A percentile compares a stretch with the other conserved stretches of the same genome.
Evolutionary conservation across 2,888 invertebrate genomes (phyloP).

Genomic region (Archaeoteleia sp.): DNA sequence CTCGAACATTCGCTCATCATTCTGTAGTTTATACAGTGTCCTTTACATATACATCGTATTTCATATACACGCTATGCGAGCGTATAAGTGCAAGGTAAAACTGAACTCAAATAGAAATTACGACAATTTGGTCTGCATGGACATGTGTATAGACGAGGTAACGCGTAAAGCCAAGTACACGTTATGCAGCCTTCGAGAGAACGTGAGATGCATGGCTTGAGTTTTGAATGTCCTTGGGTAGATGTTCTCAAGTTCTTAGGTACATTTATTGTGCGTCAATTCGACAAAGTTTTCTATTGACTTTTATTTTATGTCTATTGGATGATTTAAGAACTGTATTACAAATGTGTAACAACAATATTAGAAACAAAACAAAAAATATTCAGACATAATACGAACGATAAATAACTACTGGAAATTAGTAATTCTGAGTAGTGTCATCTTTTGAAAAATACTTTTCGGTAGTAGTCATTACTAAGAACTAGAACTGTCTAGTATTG

Average conservation of each 20-base stretch:
- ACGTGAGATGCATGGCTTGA: slow-evolving; percentile 54
- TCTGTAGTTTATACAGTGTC: slow-evolving; percentile 43
- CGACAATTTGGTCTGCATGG: slow-evolving; percentile 60
- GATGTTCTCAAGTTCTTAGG: not conserved
- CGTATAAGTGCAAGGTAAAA: slow-evolving; percentile 57
- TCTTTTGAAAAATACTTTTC: too few species aligned
- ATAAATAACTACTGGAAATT: too few species aligned
- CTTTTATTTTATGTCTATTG: too few species aligned
- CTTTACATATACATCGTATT: slow-evolving; percentile 29
- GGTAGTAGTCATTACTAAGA: too few species aligned
- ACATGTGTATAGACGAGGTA: slow-evolving; percentile 46
- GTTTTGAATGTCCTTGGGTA: slow-evolving; percentile 6
- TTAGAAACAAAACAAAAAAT: too few species aligned
- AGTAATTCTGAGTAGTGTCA: too few species aligned
- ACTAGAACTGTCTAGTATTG: too few species aligned
- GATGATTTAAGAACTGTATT: too few species aligned
- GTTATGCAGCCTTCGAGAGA: slow-evolving; percentile 51
- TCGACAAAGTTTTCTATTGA: too few species aligned
- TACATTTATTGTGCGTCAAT: too few species aligned
- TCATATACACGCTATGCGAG: slow-evolving; percentile 25
- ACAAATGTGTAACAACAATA: too few species aligned
- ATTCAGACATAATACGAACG: too few species aligned
- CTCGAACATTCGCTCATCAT: slow-evolving; percentile 45
- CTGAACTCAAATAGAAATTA: slow-evolving; percentile 64
- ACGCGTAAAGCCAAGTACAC: slow-evolving; percentile 52